Percentiles rank a stretch among this genome's conserved stretches.
Conservation (phyloP, 2,888 invertebrate genomes). For the Cactoblastis cactorum region DNA sequence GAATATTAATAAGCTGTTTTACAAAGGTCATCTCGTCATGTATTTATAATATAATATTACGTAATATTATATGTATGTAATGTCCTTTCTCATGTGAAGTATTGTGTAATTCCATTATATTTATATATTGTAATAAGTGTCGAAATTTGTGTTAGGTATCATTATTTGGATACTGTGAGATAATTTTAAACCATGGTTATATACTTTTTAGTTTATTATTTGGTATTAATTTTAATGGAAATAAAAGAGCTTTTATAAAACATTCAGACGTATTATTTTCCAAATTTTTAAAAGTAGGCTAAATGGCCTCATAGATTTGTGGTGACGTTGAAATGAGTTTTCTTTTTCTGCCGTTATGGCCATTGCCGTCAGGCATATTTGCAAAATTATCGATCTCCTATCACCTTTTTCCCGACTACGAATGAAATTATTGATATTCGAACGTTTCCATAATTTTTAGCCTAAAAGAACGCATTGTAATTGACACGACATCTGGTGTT, state of each 20-base stretch:
- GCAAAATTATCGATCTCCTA: no score
- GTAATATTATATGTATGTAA: neutral
- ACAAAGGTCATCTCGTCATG: no score
- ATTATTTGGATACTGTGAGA: neutral
- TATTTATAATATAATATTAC: no score
- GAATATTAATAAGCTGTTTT: no score
- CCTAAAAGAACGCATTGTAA: no score
- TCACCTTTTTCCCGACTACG: no score
- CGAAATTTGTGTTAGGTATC: slow-evolving; percentile 1
- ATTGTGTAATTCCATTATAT: slow-evolving; percentile 7
- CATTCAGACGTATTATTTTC: no score
- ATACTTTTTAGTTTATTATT: neutral
- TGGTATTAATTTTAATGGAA: neutral
- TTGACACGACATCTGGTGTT: neutral
- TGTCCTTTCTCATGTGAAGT: neutral
- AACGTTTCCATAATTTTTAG: neutral
- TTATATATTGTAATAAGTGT: slow-evolving; percentile 7
- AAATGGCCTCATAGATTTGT: no score
- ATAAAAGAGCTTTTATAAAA: neutral
- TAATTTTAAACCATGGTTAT: neutral
- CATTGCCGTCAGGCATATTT: no score
- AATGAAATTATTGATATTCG: neutral
- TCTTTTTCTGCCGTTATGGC: no score
- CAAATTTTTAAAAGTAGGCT: no score
- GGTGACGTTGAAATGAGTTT: no score